Conservation (phyloP, 1,140 invertebrate genomes). For the Cydia splendana region DNA sequence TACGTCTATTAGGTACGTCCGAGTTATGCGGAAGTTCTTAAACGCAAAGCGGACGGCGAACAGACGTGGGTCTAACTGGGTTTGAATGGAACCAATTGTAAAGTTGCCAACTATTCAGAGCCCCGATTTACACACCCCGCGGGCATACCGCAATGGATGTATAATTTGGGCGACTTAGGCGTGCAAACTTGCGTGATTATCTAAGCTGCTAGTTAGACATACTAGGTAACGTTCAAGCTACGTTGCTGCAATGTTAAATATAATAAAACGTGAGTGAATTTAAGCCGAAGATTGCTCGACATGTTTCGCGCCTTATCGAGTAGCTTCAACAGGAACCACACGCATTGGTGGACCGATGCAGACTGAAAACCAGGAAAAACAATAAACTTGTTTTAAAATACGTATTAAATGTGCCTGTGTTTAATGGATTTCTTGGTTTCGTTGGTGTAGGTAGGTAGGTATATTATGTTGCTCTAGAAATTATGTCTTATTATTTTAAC, state of each 20-base stretch:
- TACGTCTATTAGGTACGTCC: neutral
- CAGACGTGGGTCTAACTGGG: neutral
- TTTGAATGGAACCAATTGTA: conserved; percentile 17
- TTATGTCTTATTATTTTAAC: too few relatives aligned
- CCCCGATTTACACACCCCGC: conserved; percentile 5
- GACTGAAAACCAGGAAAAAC: neutral
- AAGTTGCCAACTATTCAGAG: conserved; percentile 9
- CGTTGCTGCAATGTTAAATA: too few relatives aligned
- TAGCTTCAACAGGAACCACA: neutral
- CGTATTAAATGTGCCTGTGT: too few relatives aligned
- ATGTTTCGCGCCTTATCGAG: neutral
- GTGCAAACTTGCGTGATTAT: neutral
- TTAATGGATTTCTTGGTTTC: too few relatives aligned
- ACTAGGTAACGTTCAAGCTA: too few relatives aligned
- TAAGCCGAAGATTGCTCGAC: too few relatives aligned
- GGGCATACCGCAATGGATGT: neutral
- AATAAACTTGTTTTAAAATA: too few relatives aligned
- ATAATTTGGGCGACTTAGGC: neutral
- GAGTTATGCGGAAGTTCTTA: neutral
- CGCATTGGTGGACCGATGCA: neutral
- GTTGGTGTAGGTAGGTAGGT: too few relatives aligned
- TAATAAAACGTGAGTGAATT: too few relatives aligned
- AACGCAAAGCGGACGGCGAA: neutral
- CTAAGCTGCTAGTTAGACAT: neutral
- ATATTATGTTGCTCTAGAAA: too few relatives aligned